phyloP scores from a whole-genome alignment of 2,113 vertebrate genomes.

The Cyrtonyx montezumae region DNA sequence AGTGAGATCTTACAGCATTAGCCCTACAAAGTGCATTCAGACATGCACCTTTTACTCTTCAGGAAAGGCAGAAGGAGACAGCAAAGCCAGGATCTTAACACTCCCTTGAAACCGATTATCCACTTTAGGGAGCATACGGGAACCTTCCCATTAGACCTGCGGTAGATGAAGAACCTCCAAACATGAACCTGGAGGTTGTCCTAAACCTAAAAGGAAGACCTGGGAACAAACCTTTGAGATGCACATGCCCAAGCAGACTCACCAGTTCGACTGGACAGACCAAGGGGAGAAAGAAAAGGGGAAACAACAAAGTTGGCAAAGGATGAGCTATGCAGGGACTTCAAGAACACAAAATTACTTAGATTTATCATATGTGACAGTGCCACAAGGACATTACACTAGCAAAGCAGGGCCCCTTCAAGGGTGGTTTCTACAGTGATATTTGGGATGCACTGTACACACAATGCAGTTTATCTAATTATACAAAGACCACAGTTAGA shows the following conservation, averaged over 20 bases:
- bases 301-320: not conserved
- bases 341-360: not conserved
- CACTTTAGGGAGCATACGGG: not conserved
- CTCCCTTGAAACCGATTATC: not conserved
- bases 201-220: not conserved
- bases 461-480: not conserved
- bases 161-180: not conserved
- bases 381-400: not conserved
- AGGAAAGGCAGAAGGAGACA: not conserved
- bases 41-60: not conserved
- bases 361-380: not conserved
- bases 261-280: not conserved
- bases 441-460: not conserved
- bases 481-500: not conserved
- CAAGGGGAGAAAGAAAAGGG: not conserved
- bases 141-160: not conserved
- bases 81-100: not conserved
- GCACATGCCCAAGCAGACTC: accelerated
- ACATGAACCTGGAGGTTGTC: accelerated
- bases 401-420: not conserved
- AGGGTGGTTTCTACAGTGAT: not conserved
- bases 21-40: not conserved
- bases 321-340: not conserved
- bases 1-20: not conserved
- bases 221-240: not conserved